Conservation (phyloP, 2,888 invertebrate genomes). For the Octodonta nipae region DNA sequence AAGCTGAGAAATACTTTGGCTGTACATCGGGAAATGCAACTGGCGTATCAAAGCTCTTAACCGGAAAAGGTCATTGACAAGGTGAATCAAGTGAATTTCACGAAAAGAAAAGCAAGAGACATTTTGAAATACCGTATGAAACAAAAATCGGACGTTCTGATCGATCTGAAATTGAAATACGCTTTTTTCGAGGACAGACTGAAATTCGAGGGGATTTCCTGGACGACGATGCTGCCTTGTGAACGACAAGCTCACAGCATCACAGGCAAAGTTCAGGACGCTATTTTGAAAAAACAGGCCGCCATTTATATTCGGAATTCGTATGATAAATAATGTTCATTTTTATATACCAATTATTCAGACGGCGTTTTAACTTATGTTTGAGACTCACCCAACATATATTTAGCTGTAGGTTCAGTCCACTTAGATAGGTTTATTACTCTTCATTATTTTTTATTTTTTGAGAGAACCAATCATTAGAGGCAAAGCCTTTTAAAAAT, state of each 20-base stretch:
- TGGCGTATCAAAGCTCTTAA: conserved; percentile 40
- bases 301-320: conserved; percentile 50
- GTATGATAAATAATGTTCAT: too few relatives aligned
- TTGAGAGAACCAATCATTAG: too few relatives aligned
- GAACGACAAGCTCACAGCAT: conserved; percentile 45
- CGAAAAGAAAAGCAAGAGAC: conserved; percentile 48
- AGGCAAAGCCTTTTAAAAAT: too few relatives aligned
- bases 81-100: conserved; percentile 49
- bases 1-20: conserved; percentile 44
- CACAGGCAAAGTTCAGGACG: conserved; percentile 48
- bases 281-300: conserved; percentile 49
- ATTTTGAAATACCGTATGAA: conserved; percentile 46
- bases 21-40: conserved; percentile 44
- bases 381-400: too few relatives aligned
- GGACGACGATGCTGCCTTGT: conserved; percentile 27
- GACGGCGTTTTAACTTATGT: too few relatives aligned
- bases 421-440: too few relatives aligned
- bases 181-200: conserved; percentile 42
- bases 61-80: conserved; percentile 44
- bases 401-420: too few relatives aligned
- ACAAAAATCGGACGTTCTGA: conserved; percentile 45
- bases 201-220: conserved; percentile 33
- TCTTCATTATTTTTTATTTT: too few relatives aligned
- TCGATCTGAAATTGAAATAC: conserved; percentile 43
- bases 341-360: too few relatives aligned